Conservation (phyloP, 1,140 invertebrate genomes). For the Drosophila nigrodunni region DNA sequence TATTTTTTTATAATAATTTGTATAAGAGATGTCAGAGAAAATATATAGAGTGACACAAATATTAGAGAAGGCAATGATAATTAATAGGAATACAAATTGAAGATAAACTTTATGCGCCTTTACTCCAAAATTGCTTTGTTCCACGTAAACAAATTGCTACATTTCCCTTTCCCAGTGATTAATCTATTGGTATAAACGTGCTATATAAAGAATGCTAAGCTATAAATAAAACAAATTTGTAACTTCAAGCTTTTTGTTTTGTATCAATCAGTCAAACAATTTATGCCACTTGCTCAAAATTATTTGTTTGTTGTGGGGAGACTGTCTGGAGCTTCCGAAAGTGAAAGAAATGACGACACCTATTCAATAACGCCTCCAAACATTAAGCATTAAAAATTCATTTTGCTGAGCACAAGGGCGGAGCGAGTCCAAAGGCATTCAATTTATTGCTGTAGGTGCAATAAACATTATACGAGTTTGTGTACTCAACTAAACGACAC, state of each 20-base stretch:
- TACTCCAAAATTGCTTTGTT: background rate
- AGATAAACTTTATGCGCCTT: no score
- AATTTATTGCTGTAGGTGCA: conserved; percentile 27
- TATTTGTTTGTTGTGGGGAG: conserved; percentile 33
- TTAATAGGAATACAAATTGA: no score
- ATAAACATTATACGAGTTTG: conserved; percentile 25
- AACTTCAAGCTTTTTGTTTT: conserved; percentile 62
- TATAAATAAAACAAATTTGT: conserved; percentile 13
- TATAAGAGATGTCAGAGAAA: no score
- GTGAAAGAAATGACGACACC: conserved; percentile 59
- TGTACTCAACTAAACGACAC: conserved; percentile 6
- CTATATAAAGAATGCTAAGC: conserved; percentile 14
- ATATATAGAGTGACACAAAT: no score
- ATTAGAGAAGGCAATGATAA: no score
- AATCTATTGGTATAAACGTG: background rate
- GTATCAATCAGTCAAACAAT: conserved; percentile 36
- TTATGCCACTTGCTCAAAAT: conserved; percentile 30
- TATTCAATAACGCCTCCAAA: conserved; percentile 53
- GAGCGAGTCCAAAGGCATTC: background rate
- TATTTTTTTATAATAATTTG: no score
- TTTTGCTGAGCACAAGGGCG: conserved; percentile 32
- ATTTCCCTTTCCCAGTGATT: background rate
- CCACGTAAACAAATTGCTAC: conserved; percentile 8
- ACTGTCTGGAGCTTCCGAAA: conserved; percentile 11
- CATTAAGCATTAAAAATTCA: conserved; percentile 64